A percentile compares a stretch with the other conserved stretches of the same genome.
Conservation (phyloP, 2,888 invertebrate genomes). For the Trissolcus brochymenae region DNA sequence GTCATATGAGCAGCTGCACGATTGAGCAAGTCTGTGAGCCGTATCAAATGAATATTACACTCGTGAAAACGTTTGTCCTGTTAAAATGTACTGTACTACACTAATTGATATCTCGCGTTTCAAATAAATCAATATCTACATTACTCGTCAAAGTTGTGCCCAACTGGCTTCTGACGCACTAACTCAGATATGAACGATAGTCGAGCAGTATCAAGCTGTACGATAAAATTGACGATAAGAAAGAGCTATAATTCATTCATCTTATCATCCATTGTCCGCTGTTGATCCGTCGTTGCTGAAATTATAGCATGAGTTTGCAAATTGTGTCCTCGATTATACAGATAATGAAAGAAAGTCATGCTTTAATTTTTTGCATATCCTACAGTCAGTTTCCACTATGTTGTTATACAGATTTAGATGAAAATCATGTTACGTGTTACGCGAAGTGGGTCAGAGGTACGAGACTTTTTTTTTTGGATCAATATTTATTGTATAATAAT, state of each 20-base stretch:
- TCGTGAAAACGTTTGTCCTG: conserved; percentile 3
- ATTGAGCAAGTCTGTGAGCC: conserved; percentile 21
- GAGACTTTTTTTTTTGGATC: conserved; percentile 22
- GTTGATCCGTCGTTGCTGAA: conserved; percentile 2
- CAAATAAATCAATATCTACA: conserved; percentile 5
- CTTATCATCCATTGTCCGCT: conserved; percentile 14
- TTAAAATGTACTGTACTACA: conserved; percentile 4
- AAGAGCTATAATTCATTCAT: conserved; percentile 14
- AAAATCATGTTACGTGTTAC: conserved; percentile 26
- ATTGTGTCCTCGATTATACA: background rate
- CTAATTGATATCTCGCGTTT: conserved; percentile 8
- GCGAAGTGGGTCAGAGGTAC: conserved; percentile 57
- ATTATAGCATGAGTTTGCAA: conserved; percentile 21
- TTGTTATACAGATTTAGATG: conserved; percentile 8
- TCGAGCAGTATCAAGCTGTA: conserved; percentile 13
- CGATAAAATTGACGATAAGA: background rate
- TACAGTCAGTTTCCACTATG: conserved; percentile 11
- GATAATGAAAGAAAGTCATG: conserved; percentile 29
- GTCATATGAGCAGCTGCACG: conserved; percentile 7
- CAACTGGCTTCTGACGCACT: background rate
- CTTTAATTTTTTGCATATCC: conserved; percentile 31
- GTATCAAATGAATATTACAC: conserved; percentile 24
- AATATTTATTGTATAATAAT: conserved; percentile 41
- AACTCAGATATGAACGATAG: too few relatives aligned
- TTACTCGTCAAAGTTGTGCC: conserved; percentile 14